Evolutionary conservation across 1,140 invertebrate genomes (phyloP).

Genomic region (Halesus radiatus): DNA sequence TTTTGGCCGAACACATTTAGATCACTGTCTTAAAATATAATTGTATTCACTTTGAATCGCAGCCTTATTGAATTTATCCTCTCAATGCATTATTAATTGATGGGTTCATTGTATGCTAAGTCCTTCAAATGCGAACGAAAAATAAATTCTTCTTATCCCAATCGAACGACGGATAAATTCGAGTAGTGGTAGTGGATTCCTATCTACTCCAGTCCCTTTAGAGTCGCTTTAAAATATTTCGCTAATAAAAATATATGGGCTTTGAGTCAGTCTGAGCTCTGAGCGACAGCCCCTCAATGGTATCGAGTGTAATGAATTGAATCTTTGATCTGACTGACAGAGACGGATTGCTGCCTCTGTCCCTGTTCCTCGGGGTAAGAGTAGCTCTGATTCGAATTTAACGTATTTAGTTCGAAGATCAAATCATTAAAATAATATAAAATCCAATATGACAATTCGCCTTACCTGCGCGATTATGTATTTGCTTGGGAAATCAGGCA

Average conservation of each 20-base stretch:
- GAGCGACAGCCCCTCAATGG: constrained; percentile 17
- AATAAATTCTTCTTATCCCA: constrained; percentile 4
- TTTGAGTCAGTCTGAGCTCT: neutral
- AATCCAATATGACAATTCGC: no score
- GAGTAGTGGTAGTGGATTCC: neutral
- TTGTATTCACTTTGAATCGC: no score
- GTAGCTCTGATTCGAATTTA: constrained; percentile 23
- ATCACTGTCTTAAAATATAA: no score
- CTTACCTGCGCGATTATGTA: no score
- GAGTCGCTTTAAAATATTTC: constrained; percentile 33
- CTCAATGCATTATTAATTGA: neutral
- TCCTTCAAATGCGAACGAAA: neutral
- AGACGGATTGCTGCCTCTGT: constrained; percentile 44
- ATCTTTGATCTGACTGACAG: constrained; percentile 52
- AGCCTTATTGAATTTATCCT: neutral
- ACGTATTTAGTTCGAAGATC: neutral
- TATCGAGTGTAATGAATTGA: constrained; percentile 52
- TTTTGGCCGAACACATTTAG: no score
- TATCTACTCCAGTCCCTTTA: neutral
- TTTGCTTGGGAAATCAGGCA: no score
- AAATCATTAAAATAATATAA: no score
- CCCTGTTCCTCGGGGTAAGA: neutral
- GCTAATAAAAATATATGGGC: constrained; percentile 39
- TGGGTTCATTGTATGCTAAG: constrained; percentile 5
- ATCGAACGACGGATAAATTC: neutral